A percentile compares a stretch with the other conserved stretches of the same genome.
Conservation (phyloP, 2,888 invertebrate species). For the Phorcus lineatus region DNA sequence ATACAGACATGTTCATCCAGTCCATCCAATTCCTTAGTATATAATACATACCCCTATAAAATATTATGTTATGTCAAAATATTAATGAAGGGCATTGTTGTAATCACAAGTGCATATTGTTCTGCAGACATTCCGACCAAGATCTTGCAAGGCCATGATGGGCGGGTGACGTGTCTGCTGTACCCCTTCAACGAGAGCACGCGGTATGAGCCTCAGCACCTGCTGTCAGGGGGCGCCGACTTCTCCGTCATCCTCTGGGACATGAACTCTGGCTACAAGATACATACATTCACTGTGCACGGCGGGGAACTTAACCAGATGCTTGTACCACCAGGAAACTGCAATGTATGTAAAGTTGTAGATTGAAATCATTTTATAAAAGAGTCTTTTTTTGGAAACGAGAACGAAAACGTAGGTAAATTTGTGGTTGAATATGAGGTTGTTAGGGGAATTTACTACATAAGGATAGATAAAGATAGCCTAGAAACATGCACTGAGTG, state of each 20-base stretch:
- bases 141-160: slow-evolving; percentile 85
- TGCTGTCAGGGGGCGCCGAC: slow-evolving; percentile 97
- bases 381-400: neutral
- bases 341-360: slow-evolving; percentile 75
- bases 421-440: neutral
- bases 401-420: neutral
- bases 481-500: too few species aligned
- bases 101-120: too few species aligned
- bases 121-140: slow-evolving; percentile 54
- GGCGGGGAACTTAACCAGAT: slow-evolving; percentile 97
- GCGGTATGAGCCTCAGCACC: slow-evolving; percentile 78
- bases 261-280: slow-evolving; percentile 88
- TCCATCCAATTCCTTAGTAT: too few species aligned
- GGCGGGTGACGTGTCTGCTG: slow-evolving; percentile 93
- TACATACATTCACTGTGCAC: slow-evolving; percentile 97
- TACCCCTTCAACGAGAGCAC: slow-evolving; percentile 92
- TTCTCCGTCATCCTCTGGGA: slow-evolving; percentile 99
- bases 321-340: slow-evolving; percentile 92
- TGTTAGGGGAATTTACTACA: neutral
- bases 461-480: too few species aligned
- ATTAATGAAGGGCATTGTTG: too few species aligned
- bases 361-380: neutral
- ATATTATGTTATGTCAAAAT: too few species aligned
- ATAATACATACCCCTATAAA: too few species aligned
- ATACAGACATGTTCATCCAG: too few species aligned